Evolutionary conservation across 1,140 invertebrate genomes (phyloP).

Genomic region (Hyles vespertilio): DNA sequence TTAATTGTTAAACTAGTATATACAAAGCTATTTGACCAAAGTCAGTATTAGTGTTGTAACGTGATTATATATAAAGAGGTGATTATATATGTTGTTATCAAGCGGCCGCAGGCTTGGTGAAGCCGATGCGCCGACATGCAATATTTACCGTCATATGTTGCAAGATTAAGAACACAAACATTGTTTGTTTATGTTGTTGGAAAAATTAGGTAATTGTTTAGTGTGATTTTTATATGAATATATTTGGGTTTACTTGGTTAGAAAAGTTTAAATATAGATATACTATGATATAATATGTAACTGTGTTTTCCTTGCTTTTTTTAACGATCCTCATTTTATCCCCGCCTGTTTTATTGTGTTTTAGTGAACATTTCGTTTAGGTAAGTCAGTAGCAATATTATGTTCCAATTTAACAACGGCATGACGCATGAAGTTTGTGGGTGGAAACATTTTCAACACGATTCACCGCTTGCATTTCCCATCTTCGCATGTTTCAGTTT

Average conservation of each 20-base stretch:
- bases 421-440: slow-evolving; percentile 41
- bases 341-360: background rate
- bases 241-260: slow-evolving; percentile 73
- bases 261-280: slow-evolving; percentile 71
- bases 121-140: background rate
- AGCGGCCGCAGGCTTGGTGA: too few species aligned
- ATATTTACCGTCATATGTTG: slow-evolving; percentile 48
- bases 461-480: slow-evolving; percentile 45
- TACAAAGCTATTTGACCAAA: slow-evolving; percentile 75
- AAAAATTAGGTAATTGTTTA: slow-evolving; percentile 60
- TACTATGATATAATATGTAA: slow-evolving; percentile 44
- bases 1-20: slow-evolving; percentile 72
- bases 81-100: slow-evolving; percentile 45
- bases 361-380: slow-evolving; percentile 8
- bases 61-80: slow-evolving; percentile 53
- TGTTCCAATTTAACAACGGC: slow-evolving; percentile 29
- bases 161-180: slow-evolving; percentile 36
- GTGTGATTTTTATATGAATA: slow-evolving; percentile 75
- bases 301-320: slow-evolving; percentile 41
- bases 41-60: slow-evolving; percentile 72
- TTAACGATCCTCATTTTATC: background rate
- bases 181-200: slow-evolving; percentile 74
- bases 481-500: slow-evolving; percentile 39
- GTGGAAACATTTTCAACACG: slow-evolving; percentile 9
- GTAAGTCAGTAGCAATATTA: slow-evolving; percentile 15